A percentile compares a stretch with the other conserved stretches of the same genome.
These are phyloP conservation scores for Prionailurus bengalensis DNA, from an alignment of 2,113 vertebrate genomes.

Conservation along the genomic window DNA sequence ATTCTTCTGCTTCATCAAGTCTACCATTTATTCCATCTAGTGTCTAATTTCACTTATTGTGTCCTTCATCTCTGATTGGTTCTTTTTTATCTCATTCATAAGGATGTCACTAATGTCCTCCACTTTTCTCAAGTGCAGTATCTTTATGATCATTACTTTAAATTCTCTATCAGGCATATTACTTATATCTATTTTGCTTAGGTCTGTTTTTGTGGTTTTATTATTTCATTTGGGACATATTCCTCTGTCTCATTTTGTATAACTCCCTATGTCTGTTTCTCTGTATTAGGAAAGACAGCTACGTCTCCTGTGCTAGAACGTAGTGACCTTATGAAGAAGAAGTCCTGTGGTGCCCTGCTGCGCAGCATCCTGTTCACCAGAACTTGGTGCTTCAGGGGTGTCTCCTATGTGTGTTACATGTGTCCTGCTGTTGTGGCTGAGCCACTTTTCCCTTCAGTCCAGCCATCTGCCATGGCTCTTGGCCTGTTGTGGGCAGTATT, in stretches of 20 bases:
- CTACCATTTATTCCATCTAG: neutral
- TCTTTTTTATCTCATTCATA: neutral
- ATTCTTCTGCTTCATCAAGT: neutral
- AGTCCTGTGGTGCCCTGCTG: neutral
- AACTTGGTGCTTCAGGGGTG: neutral
- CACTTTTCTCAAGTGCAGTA: neutral
- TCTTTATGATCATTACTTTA: neutral
- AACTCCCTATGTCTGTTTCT: neutral
- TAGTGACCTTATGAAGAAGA: neutral
- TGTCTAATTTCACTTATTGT: neutral
- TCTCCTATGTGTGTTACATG: neutral
- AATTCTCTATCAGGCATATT: neutral
- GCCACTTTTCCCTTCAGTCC: neutral
- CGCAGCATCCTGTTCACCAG: neutral
- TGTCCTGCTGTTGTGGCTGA: neutral
- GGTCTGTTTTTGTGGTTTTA: neutral
- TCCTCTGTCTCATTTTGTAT: neutral
- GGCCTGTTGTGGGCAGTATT: neutral
- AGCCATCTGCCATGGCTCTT: neutral
- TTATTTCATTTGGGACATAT: neutral
- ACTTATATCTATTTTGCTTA: neutral
- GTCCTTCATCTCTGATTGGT: neutral
- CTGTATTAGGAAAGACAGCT: neutral
- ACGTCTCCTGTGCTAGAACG: neutral
- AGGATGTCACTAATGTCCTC: neutral